Percentiles rank a stretch among this genome's conserved stretches.
These are phyloP conservation scores for Drosophila eohydei DNA, from an alignment of 2,888 invertebrate species.

Conservation along the genomic window DNA sequence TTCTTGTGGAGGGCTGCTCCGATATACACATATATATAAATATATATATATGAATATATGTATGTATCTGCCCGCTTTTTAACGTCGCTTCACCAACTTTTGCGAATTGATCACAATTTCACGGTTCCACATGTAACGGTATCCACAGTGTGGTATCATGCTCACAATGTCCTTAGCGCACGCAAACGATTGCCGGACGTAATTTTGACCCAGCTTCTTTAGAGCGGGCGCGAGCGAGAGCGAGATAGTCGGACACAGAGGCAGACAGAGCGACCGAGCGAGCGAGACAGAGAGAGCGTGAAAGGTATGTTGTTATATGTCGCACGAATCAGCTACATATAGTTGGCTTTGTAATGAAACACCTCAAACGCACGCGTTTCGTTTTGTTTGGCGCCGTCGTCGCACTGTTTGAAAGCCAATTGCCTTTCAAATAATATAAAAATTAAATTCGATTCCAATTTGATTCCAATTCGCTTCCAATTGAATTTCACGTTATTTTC, in stretches of 20 bases:
- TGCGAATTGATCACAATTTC: constrained; percentile 97
- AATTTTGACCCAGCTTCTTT: constrained; percentile 31
- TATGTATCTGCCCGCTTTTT: constrained; percentile 86
- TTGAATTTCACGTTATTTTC: constrained; percentile 40
- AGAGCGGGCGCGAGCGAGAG: constrained; percentile 3
- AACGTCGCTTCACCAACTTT: constrained; percentile 96
- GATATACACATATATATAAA: not conserved
- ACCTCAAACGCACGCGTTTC: constrained; percentile 69
- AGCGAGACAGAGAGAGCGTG: too few relatives aligned
- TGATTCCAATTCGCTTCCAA: constrained; percentile 39
- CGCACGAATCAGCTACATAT: constrained; percentile 61
- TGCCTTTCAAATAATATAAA: not conserved
- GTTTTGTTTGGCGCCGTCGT: constrained; percentile 71
- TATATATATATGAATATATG: not conserved
- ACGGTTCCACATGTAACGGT: constrained; percentile 96
- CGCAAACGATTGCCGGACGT: constrained; percentile 59
- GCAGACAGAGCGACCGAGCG: not conserved
- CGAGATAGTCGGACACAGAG: not conserved
- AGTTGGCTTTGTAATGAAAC: constrained; percentile 35
- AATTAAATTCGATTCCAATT: constrained; percentile 11
- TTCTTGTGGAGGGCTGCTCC: constrained; percentile 2
- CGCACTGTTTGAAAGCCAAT: constrained; percentile 20
- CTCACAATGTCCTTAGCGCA: constrained; percentile 85
- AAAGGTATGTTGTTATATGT: constrained; percentile 1
- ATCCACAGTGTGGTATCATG: constrained; percentile 88